Base-by-base conservation (phyloP, 2,888 invertebrate species). In the Exocentrus adspersus region DNA sequence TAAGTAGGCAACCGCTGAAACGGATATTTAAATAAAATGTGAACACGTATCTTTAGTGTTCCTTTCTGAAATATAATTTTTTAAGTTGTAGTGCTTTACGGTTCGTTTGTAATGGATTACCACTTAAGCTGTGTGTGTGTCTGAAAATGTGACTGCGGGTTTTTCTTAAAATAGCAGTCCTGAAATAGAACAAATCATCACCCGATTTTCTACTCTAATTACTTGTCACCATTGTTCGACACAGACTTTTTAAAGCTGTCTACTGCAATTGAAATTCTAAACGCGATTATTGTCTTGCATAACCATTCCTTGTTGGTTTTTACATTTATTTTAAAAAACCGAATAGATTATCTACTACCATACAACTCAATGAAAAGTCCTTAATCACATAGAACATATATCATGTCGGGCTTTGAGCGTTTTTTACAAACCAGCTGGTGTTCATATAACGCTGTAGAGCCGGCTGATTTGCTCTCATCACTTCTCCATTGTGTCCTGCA, bases 391-490 rank as follows among this genome's bases (percentile, higher is more conserved):
- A 37, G 12, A 37, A 1, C 12, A n/a, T n/a, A n/a, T n/a, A n/a
- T 9, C 14, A 37, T 14, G 37, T 37, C 37, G 37, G 1, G 37
- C n/a, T 2, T 37, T 37, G 37, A 12, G 14, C 14, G n/a, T 1
- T 37, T 12, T 37, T 37, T 37, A 37, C 37, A 37, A 12, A 37
- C 37, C 37, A 37, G 37, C 37, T 12, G 14, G 37, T 9, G 37
- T n/a, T 37, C 37, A 1, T 37, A 12, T 9, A 37, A 14, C 14
- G 37, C 14, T 37, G 14, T n/a, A 12, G 1, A 37, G 37, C 37
- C 37, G 14, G 37, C 37, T 37, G 37, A 37, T 37, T 37, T 37
- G 37, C 37, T 37, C 37, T 37, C 30, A 37, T 37, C 37, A 37
- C n/a, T n/a, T n/a, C 37, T 37, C 37, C n/a, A 37, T 37, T 37